Evolutionary conservation across 1,140 invertebrate species (phyloP).

Genomic region (Anastrepha obliqua): DNA sequence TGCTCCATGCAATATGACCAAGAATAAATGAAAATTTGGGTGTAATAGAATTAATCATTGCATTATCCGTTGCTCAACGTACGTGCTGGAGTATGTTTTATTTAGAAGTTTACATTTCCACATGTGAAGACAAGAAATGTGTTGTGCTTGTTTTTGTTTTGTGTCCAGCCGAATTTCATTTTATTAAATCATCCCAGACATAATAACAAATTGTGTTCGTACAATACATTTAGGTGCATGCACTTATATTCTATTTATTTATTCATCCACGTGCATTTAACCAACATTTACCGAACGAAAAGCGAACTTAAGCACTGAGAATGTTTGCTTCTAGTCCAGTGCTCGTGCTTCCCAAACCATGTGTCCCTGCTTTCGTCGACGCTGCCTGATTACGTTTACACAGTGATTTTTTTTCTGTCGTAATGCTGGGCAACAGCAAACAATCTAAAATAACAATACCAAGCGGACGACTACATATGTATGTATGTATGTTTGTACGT

Average conservation of each 20-base stretch:
- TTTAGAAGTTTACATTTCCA: constrained; percentile 26
- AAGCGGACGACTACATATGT: neutral
- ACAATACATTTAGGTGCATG: neutral
- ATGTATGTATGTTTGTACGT: neutral
- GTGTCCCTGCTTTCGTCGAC: too few relatives aligned
- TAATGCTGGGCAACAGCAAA: too few relatives aligned
- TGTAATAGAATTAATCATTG: constrained; percentile 8
- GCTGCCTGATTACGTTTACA: too few relatives aligned
- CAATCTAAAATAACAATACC: too few relatives aligned
- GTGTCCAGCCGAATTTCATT: neutral
- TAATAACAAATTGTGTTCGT: neutral
- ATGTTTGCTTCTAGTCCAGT: too few relatives aligned
- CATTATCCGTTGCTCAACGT: neutral
- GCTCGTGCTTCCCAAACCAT: too few relatives aligned
- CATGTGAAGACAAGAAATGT: neutral
- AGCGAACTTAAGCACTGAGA: too few relatives aligned
- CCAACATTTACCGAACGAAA: constrained; percentile 48
- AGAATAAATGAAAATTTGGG: neutral
- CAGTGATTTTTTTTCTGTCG: too few relatives aligned
- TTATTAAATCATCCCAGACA: constrained; percentile 41
- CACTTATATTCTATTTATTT: constrained; percentile 33
- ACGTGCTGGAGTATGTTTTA: constrained; percentile 54
- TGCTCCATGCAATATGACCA: neutral
- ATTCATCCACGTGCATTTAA: constrained; percentile 54
- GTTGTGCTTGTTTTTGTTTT: neutral